Percentiles rank a stretch among this genome's conserved stretches.
Conservation (phyloP, 1,140 invertebrate species). For the Ceratina australensis region DNA sequence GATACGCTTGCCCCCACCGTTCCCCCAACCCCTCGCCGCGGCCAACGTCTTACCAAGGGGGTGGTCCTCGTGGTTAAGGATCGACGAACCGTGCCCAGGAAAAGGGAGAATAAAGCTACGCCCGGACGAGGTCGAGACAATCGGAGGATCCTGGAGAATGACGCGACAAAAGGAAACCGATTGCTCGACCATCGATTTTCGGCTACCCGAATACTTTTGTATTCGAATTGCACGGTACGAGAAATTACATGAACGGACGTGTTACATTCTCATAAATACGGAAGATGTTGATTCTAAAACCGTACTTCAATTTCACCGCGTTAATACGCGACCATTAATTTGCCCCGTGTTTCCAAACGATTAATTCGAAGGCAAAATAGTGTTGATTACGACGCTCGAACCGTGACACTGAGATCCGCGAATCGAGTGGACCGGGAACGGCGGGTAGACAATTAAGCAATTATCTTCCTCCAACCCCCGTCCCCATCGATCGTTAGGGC, state of each 20-base stretch:
- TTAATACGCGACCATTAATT: neutral
- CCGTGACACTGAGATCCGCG: conserved; percentile 50
- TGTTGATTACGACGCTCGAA: neutral
- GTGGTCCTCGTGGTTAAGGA: conserved; percentile 51
- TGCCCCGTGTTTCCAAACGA: neutral
- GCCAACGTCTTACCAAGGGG: conserved; percentile 48
- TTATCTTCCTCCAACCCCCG: conserved; percentile 61
- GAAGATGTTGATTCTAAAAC: too few relatives aligned
- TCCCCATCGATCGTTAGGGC: neutral
- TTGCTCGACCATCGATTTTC: conserved; percentile 16
- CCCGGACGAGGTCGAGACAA: neutral
- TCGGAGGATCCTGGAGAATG: neutral
- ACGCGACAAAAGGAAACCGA: conserved; percentile 34
- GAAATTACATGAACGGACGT: too few relatives aligned
- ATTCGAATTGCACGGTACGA: neutral
- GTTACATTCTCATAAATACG: too few relatives aligned
- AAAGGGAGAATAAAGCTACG: conserved; percentile 47
- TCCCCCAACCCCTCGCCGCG: neutral
- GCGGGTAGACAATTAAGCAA: conserved; percentile 73
- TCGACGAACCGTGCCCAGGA: conserved; percentile 24
- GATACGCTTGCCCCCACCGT: conserved; percentile 39
- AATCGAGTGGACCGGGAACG: conserved; percentile 48
- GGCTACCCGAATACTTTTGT: neutral
- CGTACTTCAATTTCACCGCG: neutral
- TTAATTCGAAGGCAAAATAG: neutral